Conservation (phyloP, 1,140 invertebrate species). For the Lethocerus indicus region DNA sequence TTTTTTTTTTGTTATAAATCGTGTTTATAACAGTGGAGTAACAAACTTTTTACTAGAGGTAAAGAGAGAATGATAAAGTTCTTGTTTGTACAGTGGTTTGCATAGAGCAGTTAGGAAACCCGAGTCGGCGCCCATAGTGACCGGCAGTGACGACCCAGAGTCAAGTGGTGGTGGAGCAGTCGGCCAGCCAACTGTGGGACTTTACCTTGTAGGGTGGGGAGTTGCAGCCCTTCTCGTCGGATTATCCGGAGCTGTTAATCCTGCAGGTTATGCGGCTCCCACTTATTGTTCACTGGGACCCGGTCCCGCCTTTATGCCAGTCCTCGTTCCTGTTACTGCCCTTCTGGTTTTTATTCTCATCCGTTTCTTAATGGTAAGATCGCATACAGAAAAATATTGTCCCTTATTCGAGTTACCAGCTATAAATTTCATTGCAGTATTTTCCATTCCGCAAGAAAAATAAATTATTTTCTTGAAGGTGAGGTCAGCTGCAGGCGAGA, state of each 20-base stretch:
- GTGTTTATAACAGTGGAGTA: no score
- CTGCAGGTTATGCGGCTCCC: conserved; percentile 67
- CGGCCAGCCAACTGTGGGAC: conserved; percentile 58
- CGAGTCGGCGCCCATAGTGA: conserved; percentile 35
- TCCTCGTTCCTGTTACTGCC: conserved; percentile 59
- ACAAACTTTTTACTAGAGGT: no score
- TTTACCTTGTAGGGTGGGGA: conserved; percentile 85
- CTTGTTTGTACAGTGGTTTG: conserved; percentile 43
- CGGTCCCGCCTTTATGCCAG: conserved; percentile 57
- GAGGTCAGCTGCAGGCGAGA: conserved; percentile 45
- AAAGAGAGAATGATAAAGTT: no score
- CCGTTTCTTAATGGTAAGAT: conserved; percentile 43
- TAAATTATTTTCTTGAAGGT: conserved; percentile 21
- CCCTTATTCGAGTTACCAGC: background rate
- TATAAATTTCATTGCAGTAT: background rate
- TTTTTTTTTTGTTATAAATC: no score
- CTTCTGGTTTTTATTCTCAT: conserved; percentile 53
- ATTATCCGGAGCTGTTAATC: conserved; percentile 75
- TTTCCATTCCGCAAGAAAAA: background rate
- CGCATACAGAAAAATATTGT: background rate
- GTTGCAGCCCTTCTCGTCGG: conserved; percentile 76
- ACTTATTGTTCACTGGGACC: conserved; percentile 68
- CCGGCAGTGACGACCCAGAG: conserved; percentile 41
- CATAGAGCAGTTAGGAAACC: conserved; percentile 68
- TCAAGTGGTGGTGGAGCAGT: conserved; percentile 8